Base-by-base conservation (phyloP, 1,140 invertebrate species). In the Drosophila varians region DNA sequence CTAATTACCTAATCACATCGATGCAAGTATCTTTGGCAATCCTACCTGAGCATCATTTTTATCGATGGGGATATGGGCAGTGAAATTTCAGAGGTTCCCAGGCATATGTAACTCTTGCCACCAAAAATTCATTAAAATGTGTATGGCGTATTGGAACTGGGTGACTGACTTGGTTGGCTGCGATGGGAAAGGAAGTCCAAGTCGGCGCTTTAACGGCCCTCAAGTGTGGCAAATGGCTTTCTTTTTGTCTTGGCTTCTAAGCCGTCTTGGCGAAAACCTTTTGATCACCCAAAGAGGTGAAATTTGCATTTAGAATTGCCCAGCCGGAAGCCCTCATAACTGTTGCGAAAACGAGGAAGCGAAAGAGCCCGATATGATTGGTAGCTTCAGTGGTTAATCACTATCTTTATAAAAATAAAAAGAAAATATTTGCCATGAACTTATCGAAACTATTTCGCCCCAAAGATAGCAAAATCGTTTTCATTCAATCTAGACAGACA, bases 171-270 rank as follows among this genome's bases (percentile, higher is more conserved):
- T n/a, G 58, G 19, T 34, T 4, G 46, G 12, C 31, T 31, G 23
- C 48, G 58, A 61, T 86, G 77, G 74, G 74, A 87, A 88, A 77
- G 82, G 83, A 87, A 87, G 83, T 83, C 58, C 54, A 66, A 74
- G 69, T 58, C 74, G 55, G 52, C 65, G 64, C 65, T 78, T 82
- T 83, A 65, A 77, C 68, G 45, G 69, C 18, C 53, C 26, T 47
- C 43, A 40, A 68, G 34, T 45, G 58, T 74, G 57, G 58, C 74
- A 65, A 56, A 65, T 45, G 36, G 46, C 48, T 69, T 58, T 57
- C 36, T 42, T 34, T 52, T 48, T 47, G 36, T 62, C 14, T 45
- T 4, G 14, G 14, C 16, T 12, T 12, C 6, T 57, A 14, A 34
- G 11, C 16, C 34, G 9, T 16, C n/a, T 42, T 7, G 56, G 58